Evolutionary conservation across 2,113 vertebrate genomes (phyloP), one percentile per base, ranked within the genome.

Genomic region (Rattus norvegicus): DNA sequence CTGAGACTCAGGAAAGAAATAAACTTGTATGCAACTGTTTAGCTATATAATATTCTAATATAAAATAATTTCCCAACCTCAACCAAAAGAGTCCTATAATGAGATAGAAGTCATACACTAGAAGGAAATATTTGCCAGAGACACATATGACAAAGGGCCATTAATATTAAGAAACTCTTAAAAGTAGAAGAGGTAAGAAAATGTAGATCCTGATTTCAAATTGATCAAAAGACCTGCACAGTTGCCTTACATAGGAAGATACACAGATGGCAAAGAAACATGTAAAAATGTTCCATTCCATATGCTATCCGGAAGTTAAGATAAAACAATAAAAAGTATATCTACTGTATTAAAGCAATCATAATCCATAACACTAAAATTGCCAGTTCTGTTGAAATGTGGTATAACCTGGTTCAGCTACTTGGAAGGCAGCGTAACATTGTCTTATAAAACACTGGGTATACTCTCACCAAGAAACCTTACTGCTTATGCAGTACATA

Each of bases 101-200:
- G 26, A 90, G 92, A 94, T 52, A 33, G 2, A 33, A 47, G 17
- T 14, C 54, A 95, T 1, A 61, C 1, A 83, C 14, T 52, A 14
- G 24, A 19, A 92, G 56, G 63, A 87, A 95, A 79, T 92, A 90
- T 83, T 95, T 67, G 11, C 73, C 94, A 91, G 91, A 94, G 5
- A 61, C 24, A 56, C 19, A 95, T 11, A 54, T 90, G 39, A 81
- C 65, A 87, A 90, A 77, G 3, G 56, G 70, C 3, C 7, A 22
- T 1, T 80, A 65, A 84, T 83, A 61, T 33, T 43, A 26, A 88
- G 85, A 19, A 83, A 88, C 4, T 61, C 24, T 90, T 92, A 75
- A 83, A 79, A 69, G 14, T 12, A 93, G 59, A 83, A 85, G 14
- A 89, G 2, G 28, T 81, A 86, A 88, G 76, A 81, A 96, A 83